Evolutionary conservation across 2,797 vertebrate genomes (phyloP).

Genomic region (Pantherophis vulpinus): DNA sequence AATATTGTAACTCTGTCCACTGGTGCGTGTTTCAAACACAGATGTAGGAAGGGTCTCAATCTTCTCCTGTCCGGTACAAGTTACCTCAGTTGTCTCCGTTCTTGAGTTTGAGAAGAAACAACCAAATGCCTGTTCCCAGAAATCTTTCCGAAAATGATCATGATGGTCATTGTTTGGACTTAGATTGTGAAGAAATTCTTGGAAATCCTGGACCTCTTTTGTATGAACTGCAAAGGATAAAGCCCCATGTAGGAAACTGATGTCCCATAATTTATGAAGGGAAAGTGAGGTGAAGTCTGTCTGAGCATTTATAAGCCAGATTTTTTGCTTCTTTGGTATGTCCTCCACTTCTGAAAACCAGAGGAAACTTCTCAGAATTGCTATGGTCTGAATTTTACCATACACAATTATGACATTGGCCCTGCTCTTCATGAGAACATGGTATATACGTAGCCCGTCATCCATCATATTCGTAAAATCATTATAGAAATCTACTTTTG

Average conservation of each 20-base stretch:
- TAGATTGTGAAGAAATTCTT: background rate
- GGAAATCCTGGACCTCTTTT: background rate
- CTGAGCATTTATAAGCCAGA: background rate
- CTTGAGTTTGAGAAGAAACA: accelerated
- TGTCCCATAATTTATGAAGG: background rate
- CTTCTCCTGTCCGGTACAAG: background rate
- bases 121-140: background rate
- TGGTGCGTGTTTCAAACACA: background rate
- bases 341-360: background rate
- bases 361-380: background rate
- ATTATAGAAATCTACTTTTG: accelerated
- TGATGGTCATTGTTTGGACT: background rate
- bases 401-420: background rate
- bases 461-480: background rate
- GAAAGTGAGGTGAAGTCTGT: too few relatives aligned
- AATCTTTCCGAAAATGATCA: background rate
- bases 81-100: background rate
- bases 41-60: background rate
- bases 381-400: background rate
- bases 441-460: accelerated
- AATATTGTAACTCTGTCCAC: background rate
- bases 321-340: background rate
- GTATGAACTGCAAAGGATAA: background rate
- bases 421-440: background rate
- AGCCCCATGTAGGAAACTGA: background rate